Percentiles rank a stretch among this genome's conserved stretches.
phyloP scores from a whole-genome alignment of 2,888 invertebrate species.

The Brachyptera risi region DNA sequence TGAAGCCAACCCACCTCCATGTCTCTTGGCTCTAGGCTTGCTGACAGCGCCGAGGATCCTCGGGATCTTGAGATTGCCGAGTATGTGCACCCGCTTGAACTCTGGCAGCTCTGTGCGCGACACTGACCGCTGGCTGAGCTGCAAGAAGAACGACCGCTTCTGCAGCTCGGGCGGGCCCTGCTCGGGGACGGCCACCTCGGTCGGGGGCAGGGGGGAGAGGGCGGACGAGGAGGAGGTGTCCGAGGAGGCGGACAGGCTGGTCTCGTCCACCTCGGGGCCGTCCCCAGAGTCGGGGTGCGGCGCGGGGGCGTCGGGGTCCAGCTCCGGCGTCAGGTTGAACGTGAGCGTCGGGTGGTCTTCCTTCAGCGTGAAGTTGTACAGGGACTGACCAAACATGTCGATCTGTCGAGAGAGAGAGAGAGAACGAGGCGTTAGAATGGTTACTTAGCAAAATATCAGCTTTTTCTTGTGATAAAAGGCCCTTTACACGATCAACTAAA shows the following conservation, averaged over 20 bases:
- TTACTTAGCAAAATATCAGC: no score
- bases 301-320: slow-evolving; percentile 34
- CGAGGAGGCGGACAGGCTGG: slow-evolving; percentile 37
- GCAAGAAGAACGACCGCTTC: slow-evolving; percentile 47
- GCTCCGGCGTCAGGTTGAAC: slow-evolving; percentile 53
- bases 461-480: no score
- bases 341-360: slow-evolving; percentile 71
- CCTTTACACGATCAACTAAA: no score
- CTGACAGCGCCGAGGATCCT: not conserved
- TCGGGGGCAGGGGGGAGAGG: not conserved
- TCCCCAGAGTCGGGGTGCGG: slow-evolving; percentile 46
- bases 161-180: slow-evolving; percentile 41
- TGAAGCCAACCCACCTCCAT: not conserved
- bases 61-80: slow-evolving; percentile 55
- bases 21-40: not conserved
- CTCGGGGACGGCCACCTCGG: slow-evolving; percentile 4
- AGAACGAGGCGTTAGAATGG: no score
- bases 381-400: slow-evolving; percentile 75
- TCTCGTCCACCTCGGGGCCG: slow-evolving; percentile 44
- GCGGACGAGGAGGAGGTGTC: slow-evolving; percentile 34
- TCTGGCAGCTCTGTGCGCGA: slow-evolving; percentile 66
- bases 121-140: slow-evolving; percentile 57
- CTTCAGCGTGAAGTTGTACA: slow-evolving; percentile 77
- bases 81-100: slow-evolving; percentile 66
- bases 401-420: slow-evolving; percentile 50